Evolutionary conservation across 1,140 invertebrate species (phyloP), one percentile per base, ranked within the genome.

Genomic region (Lordiphosa mommai): DNA sequence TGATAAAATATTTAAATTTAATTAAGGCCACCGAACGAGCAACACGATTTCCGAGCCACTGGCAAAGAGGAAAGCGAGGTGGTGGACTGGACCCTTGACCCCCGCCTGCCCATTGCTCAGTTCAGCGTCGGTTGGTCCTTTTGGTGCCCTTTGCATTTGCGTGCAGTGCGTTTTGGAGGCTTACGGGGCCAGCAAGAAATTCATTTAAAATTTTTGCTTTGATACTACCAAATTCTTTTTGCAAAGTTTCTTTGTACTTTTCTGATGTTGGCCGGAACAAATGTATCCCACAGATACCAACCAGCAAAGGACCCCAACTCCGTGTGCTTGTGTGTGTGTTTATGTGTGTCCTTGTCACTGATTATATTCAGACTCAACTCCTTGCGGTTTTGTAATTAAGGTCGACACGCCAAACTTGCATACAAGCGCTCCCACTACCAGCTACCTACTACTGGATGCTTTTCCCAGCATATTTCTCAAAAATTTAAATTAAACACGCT

Each of bases 1-100:
- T 88, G 86, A 88, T 88, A 88, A 88, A 88, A 88, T 88, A 88
- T 88, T 88, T 88, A 88, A 88, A 88, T 88, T 88, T 88, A 88
- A 88, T 88, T 88, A 88, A 88, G 86, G 86, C 86, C 86, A 85
- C 74, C 84, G 6, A 77, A 77, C 86, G 85, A 80, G 79, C 82
- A 86, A 73, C 76, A 79, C 72, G 79, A 77, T 84, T 76, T 72
- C 57, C 64, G 70, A 65, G 74, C 72, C 72, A 68, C 49, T 55
- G 61, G 49, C 72, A 79, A 80, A 71, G 63, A 29, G 65, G 65
- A 80, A 58, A 67, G 43, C 68, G 70, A 53, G 59, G 47, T 67
- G 37, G 58, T 13, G 40, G 20, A 27, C 14, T 49, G 37, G 59
- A 64, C 67, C 67, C 43, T 66, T 72, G 61, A 52, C 43, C 48